Evolutionary conservation across 2,797 vertebrate species (phyloP), one percentile per base, ranked within the genome.

Genomic region (Carapus acus): DNA sequence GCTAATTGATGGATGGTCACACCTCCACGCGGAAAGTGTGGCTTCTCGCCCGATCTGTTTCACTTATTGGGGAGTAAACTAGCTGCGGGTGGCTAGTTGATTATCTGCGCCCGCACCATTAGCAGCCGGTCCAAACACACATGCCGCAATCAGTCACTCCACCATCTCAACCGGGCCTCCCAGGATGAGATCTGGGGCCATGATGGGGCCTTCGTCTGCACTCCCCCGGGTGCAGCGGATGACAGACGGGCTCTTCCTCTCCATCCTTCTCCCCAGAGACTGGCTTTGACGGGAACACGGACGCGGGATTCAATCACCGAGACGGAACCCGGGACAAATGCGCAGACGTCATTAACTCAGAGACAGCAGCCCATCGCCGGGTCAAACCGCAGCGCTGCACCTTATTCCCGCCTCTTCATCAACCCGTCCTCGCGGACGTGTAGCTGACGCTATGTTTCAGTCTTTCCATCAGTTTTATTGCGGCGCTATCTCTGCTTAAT

Each of bases 281-380:
- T 39, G 50, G 61, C 52, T 68, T 62, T 76, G 58, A 78, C 69
- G 67, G 61, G 58, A 79, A 76, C 58, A 69, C 49, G 49, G 67
- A 74, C 44, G 49, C 65, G 19, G 41, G 84, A 84, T 81, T 73
- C 41, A 83, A 86, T 83, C 77, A 82, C 45, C 56, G 54, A 73
- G 62, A 80, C 60, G 40, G 69, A 55, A 73, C 73, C 66, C 45
- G 31, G 54, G 53, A 27, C 50, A 67, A 78, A 80, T 62, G 43
- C 59, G 72, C 62, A 65, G 67, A 66, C 31, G 9, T 68, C 68
- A 79, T 76, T 76, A 71, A 67, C 45, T 41, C 38, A 21, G n/a
- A 50, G 43, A 54, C 53, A 60, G 58, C 57, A 37, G 62, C 24
- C 34, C 51, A 66, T 58, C 43, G 64, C 43, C 2, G 1, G 41